These are phyloP conservation scores for Halcyon chelicuti DNA, from an alignment of 2,797 vertebrate genomes.

Conservation along the genomic window DNA sequence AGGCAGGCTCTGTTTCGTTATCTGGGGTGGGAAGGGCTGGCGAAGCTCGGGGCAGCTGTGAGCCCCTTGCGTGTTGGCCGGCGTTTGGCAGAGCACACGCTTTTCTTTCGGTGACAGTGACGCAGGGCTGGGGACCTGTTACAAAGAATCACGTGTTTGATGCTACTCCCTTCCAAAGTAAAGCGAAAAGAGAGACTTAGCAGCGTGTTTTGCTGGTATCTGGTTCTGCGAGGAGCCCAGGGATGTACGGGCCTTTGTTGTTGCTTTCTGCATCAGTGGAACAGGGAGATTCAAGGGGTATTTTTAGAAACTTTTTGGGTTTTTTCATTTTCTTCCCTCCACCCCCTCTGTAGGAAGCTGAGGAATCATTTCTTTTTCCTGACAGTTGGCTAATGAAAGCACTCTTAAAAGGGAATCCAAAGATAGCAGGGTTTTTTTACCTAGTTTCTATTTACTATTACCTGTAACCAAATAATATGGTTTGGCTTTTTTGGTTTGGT, in stretches of 20 bases:
- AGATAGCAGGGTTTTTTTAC: background rate
- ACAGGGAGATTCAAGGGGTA: background rate
- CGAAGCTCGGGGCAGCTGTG: accelerated
- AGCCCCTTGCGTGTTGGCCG: accelerated
- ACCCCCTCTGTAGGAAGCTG: background rate
- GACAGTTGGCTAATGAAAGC: background rate
- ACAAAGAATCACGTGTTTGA: background rate
- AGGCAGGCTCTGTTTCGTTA: background rate
- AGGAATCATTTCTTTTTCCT: background rate
- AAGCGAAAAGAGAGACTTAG: background rate
- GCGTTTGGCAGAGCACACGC: accelerated
- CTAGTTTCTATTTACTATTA: background rate
- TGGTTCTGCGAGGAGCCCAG: background rate
- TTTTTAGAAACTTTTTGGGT: background rate
- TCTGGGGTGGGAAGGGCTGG: accelerated
- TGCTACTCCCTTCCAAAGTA: background rate
- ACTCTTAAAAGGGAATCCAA: background rate
- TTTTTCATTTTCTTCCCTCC: background rate
- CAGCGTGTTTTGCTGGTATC: background rate
- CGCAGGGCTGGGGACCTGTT: background rate
- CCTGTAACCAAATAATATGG: background rate
- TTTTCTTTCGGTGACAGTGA: background rate
- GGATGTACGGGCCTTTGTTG: background rate
- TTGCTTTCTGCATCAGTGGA: background rate
- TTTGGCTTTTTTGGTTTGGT: background rate